These are phyloP conservation scores for Drosophila paramelanica DNA, from an alignment of 2,888 invertebrate species.

Conservation along the genomic window DNA sequence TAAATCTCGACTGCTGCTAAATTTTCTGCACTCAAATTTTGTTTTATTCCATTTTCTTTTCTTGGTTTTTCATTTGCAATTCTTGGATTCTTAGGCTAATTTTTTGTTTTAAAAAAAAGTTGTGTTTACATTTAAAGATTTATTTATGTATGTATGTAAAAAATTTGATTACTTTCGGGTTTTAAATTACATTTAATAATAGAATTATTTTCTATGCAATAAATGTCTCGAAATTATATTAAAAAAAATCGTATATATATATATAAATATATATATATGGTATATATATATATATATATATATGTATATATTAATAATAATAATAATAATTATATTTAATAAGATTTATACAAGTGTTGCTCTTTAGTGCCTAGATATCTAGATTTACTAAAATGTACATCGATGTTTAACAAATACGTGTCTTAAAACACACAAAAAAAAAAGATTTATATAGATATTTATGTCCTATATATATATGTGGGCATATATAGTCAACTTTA, in stretches of 20 bases:
- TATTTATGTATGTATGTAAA: slow-evolving; percentile 77
- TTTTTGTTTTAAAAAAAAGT: slow-evolving; percentile 61
- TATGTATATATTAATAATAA: slow-evolving; percentile 33
- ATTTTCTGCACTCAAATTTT: slow-evolving; percentile 1
- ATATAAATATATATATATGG: slow-evolving; percentile 30
- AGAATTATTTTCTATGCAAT: slow-evolving; percentile 68
- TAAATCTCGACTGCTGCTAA: slow-evolving; percentile 14
- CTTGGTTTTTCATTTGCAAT: slow-evolving; percentile 11
- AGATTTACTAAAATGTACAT: slow-evolving; percentile 74
- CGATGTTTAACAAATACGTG: slow-evolving; percentile 70
- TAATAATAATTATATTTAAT: slow-evolving; percentile 43
- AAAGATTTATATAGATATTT: slow-evolving; percentile 36
- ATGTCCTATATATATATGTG: slow-evolving; percentile 23
- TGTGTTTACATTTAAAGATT: slow-evolving; percentile 70
- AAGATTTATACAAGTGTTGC: slow-evolving; percentile 65
- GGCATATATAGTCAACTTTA: slow-evolving; percentile 48
- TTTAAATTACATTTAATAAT: slow-evolving; percentile 73
- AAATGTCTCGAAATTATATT: slow-evolving; percentile 56
- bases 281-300: slow-evolving; percentile 32
- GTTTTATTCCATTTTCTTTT: slow-evolving; percentile 8
- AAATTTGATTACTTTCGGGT: slow-evolving; percentile 75
- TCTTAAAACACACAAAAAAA: slow-evolving; percentile 54
- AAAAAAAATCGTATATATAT: slow-evolving; percentile 38
- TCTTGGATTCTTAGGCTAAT: slow-evolving; percentile 48
- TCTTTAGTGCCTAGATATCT: slow-evolving; percentile 66